These are phyloP conservation scores for Cryptomyrus ogoouensis DNA, from an alignment of 2,113 vertebrate species.

Conservation along the genomic window DNA sequence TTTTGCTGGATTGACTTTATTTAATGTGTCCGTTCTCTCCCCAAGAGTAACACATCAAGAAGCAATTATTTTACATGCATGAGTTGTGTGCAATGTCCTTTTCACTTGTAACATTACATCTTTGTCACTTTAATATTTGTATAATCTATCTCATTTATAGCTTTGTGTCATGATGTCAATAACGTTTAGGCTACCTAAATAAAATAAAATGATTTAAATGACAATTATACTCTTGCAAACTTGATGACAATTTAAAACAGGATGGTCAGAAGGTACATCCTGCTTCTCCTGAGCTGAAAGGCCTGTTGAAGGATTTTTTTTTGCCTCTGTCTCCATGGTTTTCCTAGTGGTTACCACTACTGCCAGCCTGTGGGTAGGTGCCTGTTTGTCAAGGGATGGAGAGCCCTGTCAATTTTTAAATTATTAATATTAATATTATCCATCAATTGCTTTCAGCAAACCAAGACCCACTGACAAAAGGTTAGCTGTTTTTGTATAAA, in stretches of 20 bases:
- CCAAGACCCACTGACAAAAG: neutral
- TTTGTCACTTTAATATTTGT: neutral
- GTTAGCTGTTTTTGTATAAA: neutral
- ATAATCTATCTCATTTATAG: neutral
- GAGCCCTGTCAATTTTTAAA: constrained; percentile 59
- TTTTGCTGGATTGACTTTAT: neutral
- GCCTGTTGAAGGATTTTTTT: neutral
- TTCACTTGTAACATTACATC: neutral
- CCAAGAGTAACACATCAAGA: neutral
- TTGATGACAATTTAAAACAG: neutral
- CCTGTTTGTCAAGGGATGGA: constrained; percentile 60
- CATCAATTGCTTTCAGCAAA: neutral
- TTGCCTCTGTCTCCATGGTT: neutral
- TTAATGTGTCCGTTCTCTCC: neutral
- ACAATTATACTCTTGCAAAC: neutral
- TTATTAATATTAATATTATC: neutral
- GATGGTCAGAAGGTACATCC: neutral
- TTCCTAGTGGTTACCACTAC: constrained; percentile 45
- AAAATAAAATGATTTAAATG: neutral
- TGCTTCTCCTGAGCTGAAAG: neutral
- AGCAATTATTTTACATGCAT: neutral
- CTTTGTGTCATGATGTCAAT: neutral
- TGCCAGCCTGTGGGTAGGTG: constrained; percentile 51
- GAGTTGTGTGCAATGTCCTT: neutral
- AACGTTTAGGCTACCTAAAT: neutral